Evolutionary conservation across 2,888 invertebrate genomes (phyloP).

Genomic region (Coleophora flavipennella): DNA sequence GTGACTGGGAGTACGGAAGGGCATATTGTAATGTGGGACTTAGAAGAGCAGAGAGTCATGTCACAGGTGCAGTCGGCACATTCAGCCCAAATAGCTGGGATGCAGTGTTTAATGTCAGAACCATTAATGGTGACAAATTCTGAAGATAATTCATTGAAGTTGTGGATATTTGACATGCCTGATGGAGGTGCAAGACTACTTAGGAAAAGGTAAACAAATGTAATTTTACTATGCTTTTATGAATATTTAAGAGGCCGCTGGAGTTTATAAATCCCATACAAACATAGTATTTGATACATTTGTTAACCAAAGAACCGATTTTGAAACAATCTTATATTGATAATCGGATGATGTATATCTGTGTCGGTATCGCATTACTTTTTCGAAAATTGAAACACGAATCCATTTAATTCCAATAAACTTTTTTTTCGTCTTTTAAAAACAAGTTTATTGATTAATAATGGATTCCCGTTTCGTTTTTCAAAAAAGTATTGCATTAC

Average conservation of each 20-base stretch:
- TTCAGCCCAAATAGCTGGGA: constrained; percentile 79
- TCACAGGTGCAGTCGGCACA: constrained; percentile 90
- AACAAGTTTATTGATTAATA: no score
- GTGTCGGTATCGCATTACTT: no score
- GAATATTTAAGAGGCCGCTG: no score
- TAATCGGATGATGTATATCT: no score
- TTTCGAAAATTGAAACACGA: neutral
- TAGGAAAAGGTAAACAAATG: constrained; percentile 70
- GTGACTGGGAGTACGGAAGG: constrained; percentile 87
- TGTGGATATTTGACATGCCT: constrained; percentile 93
- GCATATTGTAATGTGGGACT: constrained; percentile 94
- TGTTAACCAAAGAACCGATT: no score
- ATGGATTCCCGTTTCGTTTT: no score
- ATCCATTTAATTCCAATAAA: no score
- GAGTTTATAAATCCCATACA: no score
- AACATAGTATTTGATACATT: no score
- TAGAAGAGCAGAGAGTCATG: constrained; percentile 84
- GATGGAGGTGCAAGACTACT: constrained; percentile 91
- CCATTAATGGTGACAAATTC: constrained; percentile 93
- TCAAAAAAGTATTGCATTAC: no score
- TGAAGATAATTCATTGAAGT: constrained; percentile 92
- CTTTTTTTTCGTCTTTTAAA: neutral
- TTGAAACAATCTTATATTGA: no score
- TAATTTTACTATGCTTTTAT: neutral
- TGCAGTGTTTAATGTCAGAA: constrained; percentile 89